Evolutionary conservation across 2,113 vertebrate genomes (phyloP).

Genomic region (Oreochromis tanganicae): DNA sequence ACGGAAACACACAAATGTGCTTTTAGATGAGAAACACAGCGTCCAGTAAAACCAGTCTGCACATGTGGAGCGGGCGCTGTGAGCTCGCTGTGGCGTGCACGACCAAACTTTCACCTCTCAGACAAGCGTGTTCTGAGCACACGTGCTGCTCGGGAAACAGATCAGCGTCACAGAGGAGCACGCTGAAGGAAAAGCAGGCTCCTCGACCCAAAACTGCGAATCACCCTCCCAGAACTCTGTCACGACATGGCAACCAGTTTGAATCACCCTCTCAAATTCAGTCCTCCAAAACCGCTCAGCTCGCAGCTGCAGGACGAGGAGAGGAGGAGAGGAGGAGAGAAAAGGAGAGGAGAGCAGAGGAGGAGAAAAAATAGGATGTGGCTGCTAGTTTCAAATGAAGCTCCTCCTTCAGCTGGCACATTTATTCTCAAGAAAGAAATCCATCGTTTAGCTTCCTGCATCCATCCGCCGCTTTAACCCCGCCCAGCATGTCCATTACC

Average conservation of each 20-base stretch:
- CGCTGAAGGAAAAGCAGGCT: background rate
- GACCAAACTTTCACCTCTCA: background rate
- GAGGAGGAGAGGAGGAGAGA: background rate
- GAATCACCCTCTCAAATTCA: conserved; percentile 85
- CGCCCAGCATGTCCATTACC: conserved; percentile 79
- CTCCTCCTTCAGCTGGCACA: conserved; percentile 58
- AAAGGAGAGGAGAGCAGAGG: background rate
- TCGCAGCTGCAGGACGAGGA: conserved; percentile 69
- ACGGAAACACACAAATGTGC: background rate
- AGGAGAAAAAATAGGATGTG: conserved; percentile 67
- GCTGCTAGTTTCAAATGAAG: conserved; percentile 51
- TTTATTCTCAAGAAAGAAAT: conserved; percentile 78
- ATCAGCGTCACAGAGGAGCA: background rate
- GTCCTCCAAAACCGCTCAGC: conserved; percentile 85
- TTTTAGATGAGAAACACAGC: background rate
- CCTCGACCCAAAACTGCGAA: conserved; percentile 76
- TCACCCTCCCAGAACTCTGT: conserved; percentile 84
- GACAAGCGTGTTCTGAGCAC: background rate
- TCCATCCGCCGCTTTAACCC: conserved; percentile 57
- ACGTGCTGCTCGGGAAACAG: background rate
- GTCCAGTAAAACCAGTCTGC: background rate
- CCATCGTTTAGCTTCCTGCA: conserved; percentile 59
- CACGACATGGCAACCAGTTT: conserved; percentile 89
- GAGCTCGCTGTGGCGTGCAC: background rate
- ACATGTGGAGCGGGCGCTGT: background rate